Percentiles rank a stretch among this genome's conserved stretches.
These are phyloP conservation scores for Aurelia sp. DNA, from an alignment of 30 jellyfish, hydroid and myxozoan species.

Conservation along the genomic window DNA sequence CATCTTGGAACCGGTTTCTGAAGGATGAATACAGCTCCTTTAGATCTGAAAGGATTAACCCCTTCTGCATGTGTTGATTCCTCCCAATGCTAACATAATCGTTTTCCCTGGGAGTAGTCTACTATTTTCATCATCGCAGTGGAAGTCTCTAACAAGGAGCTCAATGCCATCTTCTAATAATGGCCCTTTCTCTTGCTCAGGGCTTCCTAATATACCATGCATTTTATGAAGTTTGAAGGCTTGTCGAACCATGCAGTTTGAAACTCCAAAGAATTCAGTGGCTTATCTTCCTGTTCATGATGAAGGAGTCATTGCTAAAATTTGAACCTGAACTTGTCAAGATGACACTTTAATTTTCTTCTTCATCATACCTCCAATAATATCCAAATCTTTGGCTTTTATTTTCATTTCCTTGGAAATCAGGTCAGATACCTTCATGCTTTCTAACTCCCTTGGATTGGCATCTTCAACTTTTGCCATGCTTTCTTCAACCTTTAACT, in stretches of 20 bases:
- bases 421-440: neutral
- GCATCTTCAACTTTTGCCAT: constrained; percentile 36
- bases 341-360: constrained; percentile 29
- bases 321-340: constrained; percentile 33
- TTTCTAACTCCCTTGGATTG: constrained; percentile 10
- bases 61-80: no score
- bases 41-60: no score
- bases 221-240: constrained; percentile 30
- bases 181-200: constrained; percentile 19
- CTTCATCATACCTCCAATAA: constrained; percentile 8
- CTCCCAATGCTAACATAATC: no score
- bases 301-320: constrained; percentile 31
- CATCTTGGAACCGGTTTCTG: no score
- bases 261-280: constrained; percentile 18
- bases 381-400: constrained; percentile 42
- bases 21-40: no score
- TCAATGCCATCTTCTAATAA: neutral
- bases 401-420: neutral
- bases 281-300: constrained; percentile 49
- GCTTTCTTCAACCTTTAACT: neutral
- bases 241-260: constrained; percentile 35
- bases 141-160: constrained; percentile 15
- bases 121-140: constrained; percentile 74
- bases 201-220: constrained; percentile 32
- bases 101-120: no score